Evolutionary conservation across 2,797 vertebrate genomes (phyloP).

Genomic region (Chiroxiphia lanceolata): DNA sequence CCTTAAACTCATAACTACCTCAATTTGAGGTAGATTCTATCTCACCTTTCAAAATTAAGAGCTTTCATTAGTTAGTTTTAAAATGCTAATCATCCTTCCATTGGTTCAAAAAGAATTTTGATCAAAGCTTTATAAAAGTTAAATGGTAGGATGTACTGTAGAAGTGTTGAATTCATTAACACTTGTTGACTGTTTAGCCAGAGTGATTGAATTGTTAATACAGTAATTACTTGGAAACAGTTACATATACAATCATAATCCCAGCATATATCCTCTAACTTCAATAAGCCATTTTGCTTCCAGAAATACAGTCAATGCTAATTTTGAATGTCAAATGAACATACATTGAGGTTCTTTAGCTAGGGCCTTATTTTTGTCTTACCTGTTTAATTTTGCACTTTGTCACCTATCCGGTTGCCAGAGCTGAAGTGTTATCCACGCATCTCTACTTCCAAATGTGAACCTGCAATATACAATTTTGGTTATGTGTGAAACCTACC

Average conservation of each 20-base stretch:
- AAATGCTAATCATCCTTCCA: neutral
- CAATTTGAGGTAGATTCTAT: neutral
- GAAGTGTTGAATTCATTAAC: constrained; percentile 15
- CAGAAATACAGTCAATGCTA: neutral
- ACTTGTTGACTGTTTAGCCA: neutral
- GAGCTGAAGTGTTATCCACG: neutral
- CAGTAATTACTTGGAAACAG: neutral
- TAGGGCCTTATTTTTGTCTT: neutral
- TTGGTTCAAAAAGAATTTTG: constrained; percentile 28
- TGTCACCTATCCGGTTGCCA: neutral
- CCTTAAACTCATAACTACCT: neutral
- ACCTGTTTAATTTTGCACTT: neutral
- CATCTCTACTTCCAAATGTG: neutral
- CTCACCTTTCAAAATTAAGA: neutral
- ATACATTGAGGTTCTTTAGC: neutral
- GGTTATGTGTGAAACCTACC: neutral
- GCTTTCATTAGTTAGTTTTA: neutral
- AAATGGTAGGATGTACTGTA: neutral
- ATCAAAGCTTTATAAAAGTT: constrained; percentile 17
- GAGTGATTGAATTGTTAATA: constrained; percentile 2
- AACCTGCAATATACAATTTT: neutral
- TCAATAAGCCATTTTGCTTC: neutral
- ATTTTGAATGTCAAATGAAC: neutral
- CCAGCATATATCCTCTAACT: neutral
- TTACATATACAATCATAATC: neutral